Evolutionary conservation across 2,113 vertebrate species (phyloP).

Genomic region (Macrotus californicus): DNA sequence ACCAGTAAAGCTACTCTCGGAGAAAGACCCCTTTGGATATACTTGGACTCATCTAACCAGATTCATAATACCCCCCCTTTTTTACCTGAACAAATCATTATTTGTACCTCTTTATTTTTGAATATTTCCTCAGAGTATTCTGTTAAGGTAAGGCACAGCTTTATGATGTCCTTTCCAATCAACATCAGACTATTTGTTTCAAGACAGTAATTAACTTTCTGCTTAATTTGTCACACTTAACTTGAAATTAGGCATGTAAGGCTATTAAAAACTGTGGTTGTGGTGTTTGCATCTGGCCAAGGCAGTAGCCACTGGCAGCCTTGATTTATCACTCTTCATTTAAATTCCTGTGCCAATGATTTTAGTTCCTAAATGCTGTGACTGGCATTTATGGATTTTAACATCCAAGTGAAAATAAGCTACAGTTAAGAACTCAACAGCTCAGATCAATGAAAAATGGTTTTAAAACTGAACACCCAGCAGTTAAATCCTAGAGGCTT

Average conservation of each 20-base stretch:
- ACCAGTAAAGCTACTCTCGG: not conserved
- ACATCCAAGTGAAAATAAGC: constrained; percentile 81
- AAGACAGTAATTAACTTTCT: constrained; percentile 82
- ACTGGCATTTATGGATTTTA: constrained; percentile 78
- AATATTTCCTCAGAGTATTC: constrained; percentile 50
- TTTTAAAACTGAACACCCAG: constrained; percentile 64
- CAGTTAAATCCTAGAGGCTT: constrained; percentile 70
- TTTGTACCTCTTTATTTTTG: constrained; percentile 72
- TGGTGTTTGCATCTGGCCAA: constrained; percentile 62
- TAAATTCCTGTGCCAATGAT: constrained; percentile 70
- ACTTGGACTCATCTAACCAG: not conserved
- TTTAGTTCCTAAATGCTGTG: constrained; percentile 73
- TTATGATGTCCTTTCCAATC: constrained; percentile 82
- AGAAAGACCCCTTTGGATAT: constrained; percentile 77
- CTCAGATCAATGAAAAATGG: constrained; percentile 72
- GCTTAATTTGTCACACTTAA: constrained; percentile 84
- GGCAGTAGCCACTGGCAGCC: constrained; percentile 63
- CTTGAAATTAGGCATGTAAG: constrained; percentile 78
- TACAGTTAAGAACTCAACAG: constrained; percentile 74
- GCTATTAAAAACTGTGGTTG: constrained; percentile 55
- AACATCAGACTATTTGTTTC: constrained; percentile 82
- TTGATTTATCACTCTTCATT: constrained; percentile 79
- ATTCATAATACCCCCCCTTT: constrained; percentile 6
- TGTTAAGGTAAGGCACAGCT: constrained; percentile 67
- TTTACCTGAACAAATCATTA: constrained; percentile 73